Percentiles rank a stretch among this genome's conserved stretches.
These are phyloP conservation scores for Ochropleura plecta DNA, from an alignment of 2,888 invertebrate genomes.

Conservation along the genomic window DNA sequence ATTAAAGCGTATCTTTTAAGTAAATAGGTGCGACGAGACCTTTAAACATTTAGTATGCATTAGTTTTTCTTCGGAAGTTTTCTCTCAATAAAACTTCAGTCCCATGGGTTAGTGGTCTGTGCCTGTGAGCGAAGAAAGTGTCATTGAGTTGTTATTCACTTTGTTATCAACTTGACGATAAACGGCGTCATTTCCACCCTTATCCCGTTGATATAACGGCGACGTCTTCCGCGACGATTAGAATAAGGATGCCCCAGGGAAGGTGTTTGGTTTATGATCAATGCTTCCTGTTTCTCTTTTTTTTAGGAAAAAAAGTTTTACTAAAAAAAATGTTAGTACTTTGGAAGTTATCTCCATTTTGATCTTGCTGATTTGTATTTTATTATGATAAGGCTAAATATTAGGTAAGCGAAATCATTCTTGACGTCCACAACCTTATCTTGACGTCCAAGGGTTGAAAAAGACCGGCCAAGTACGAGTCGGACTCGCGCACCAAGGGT, in stretches of 20 bases:
- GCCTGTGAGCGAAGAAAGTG: constrained; percentile 16
- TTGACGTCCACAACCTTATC: not conserved
- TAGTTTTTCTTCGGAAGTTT: constrained; percentile 21
- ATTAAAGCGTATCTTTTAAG: not conserved
- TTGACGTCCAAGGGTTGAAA: not conserved
- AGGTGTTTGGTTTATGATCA: constrained; percentile 8
- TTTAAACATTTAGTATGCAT: constrained; percentile 14
- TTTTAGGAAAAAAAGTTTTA: not conserved
- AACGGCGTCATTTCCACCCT: constrained; percentile 39
- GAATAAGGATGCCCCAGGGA: constrained; percentile 23
- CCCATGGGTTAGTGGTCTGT: not conserved
- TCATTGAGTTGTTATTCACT: constrained; percentile 30
- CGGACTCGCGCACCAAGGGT: too few relatives aligned
- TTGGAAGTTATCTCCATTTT: not conserved
- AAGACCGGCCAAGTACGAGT: too few relatives aligned
- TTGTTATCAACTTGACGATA: constrained; percentile 39
- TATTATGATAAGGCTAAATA: not conserved
- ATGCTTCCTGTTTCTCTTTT: not conserved
- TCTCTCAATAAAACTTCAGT: constrained; percentile 9
- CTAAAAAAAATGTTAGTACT: not conserved
- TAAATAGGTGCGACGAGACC: constrained; percentile 3
- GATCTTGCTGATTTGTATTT: not conserved
- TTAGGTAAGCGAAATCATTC: not conserved
- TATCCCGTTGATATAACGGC: constrained; percentile 35
- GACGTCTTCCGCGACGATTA: constrained; percentile 30